Evolutionary conservation across 2,113 vertebrate genomes (phyloP).

Genomic region (Pagrus major): DNA sequence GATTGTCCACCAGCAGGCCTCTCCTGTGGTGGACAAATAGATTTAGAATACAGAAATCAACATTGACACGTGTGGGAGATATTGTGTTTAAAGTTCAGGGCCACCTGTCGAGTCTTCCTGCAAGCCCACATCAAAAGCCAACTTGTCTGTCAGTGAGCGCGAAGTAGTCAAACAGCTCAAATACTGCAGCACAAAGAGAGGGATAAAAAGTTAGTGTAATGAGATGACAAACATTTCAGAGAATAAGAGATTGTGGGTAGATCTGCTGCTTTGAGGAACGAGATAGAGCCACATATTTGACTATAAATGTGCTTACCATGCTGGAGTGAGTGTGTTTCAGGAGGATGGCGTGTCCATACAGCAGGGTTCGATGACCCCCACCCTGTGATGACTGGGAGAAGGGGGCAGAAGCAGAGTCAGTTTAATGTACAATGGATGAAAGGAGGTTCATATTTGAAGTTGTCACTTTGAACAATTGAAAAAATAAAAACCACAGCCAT

Average conservation of each 20-base stretch:
- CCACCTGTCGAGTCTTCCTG: slow-evolving; percentile 93
- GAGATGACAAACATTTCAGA: not conserved
- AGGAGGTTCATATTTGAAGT: not conserved
- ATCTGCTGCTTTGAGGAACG: not conserved
- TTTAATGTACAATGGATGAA: not conserved
- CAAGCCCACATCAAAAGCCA: slow-evolving; percentile 93
- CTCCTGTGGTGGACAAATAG: slow-evolving; percentile 79
- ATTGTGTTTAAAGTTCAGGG: not conserved
- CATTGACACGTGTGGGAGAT: not conserved
- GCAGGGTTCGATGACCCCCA: slow-evolving; percentile 91
- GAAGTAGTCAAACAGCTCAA: slow-evolving; percentile 93
- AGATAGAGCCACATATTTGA: not conserved
- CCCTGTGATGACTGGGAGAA: slow-evolving; percentile 90
- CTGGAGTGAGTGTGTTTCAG: slow-evolving; percentile 91
- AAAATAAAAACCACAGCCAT: not conserved
- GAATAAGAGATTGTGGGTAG: not conserved
- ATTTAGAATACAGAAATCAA: slow-evolving; percentile 3
- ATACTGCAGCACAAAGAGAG: slow-evolving; percentile 82
- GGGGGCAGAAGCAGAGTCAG: slow-evolving; percentile 17
- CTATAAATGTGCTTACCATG: slow-evolving; percentile 86
- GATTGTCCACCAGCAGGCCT: slow-evolving; percentile 96
- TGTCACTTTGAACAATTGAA: not conserved
- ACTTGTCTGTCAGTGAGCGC: slow-evolving; percentile 92
- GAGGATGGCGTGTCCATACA: slow-evolving; percentile 94
- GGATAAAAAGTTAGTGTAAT: not conserved